Base-by-base conservation (phyloP, 2,888 invertebrate genomes). In the Apamea sordens region DNA sequence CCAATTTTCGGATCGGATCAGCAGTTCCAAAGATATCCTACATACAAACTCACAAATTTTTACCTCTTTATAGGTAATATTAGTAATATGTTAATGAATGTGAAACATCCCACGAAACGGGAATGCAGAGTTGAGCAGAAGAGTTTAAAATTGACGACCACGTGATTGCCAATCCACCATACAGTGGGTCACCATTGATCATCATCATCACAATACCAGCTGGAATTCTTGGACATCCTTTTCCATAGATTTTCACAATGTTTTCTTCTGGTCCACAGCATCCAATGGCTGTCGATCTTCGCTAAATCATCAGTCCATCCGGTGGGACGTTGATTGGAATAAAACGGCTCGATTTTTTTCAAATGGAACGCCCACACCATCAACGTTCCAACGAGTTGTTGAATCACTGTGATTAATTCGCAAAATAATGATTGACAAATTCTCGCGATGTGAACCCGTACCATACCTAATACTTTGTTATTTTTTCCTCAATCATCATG, bases 401-500 rank as follows among this genome's bases (percentile, higher is more conserved):
- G 18, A 28, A 28, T 61, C 28, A 11, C 61, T 63, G 63, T 63
- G 63, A 28, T 63, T 28, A 28, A 7, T 68, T 44, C 28, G 21
- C 8, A 24, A 50, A 32, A 32, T 21, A 47, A 70, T 53, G 5
- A 32, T 10, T 50, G 50, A 53, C 32, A 24, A 50, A 69, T 24
- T 32, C 21, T 24, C 15, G 10, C 32, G 8, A 2, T 32, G 21
- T 41, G 28, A 15, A 32, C 63, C 1, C 18, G n/a, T n/a, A 41
- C 3, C 28, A 44, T n/a, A 56, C 24, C 24, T 56, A 21, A 32
- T 18, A n/a, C 3, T 64, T 47, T 56, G 53, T 8, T 6, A 47
- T 24, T 47, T 36, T 65, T 65, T 76, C 77, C 59, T 83, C 21
- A 56, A 47, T 83, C 78, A 68, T 32, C 83, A 56, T 83, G 84